A percentile compares a stretch with the other conserved stretches of the same genome.
These are phyloP conservation scores for Catostomus latipinnis DNA, from an alignment of 2,797 vertebrate species.

Conservation along the genomic window DNA sequence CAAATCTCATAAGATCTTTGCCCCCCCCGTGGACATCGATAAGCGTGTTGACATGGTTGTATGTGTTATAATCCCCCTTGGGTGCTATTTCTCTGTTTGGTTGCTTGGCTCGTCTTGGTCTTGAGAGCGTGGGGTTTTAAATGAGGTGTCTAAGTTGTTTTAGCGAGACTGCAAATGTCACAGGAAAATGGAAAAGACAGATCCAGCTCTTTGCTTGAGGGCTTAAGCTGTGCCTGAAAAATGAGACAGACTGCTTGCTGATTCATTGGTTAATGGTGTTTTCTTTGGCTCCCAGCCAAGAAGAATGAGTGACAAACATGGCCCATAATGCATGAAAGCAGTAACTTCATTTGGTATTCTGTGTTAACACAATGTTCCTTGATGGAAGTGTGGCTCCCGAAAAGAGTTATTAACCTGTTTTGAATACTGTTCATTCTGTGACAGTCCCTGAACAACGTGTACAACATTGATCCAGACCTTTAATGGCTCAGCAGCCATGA, in stretches of 20 bases:
- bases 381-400: conserved; percentile 17
- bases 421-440: conserved; percentile 20
- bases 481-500: conserved; percentile 16
- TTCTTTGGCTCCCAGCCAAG: conserved; percentile 47
- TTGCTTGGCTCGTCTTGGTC: conserved; percentile 31
- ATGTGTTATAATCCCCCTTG: conserved; percentile 26
- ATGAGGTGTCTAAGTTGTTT: conserved; percentile 58
- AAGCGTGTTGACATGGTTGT: conserved; percentile 33
- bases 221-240: conserved; percentile 49
- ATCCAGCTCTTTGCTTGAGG: conserved; percentile 55
- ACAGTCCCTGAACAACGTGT: neutral
- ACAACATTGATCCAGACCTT: conserved; percentile 9
- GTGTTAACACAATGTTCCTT: neutral
- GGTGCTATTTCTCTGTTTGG: conserved; percentile 39
- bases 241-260: conserved; percentile 56
- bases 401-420: conserved; percentile 38
- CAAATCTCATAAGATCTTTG: neutral
- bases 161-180: conserved; percentile 53
- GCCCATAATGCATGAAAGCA: conserved; percentile 20
- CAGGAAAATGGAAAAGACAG: conserved; percentile 55
- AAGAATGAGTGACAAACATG: conserved; percentile 41
- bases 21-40: neutral
- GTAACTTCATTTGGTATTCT: conserved; percentile 46
- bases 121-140: conserved; percentile 54
- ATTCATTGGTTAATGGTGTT: conserved; percentile 56